A percentile compares a stretch with the other conserved stretches of the same genome.
Conservation (phyloP, 2,888 invertebrate genomes). For the Busseola fusca region DNA sequence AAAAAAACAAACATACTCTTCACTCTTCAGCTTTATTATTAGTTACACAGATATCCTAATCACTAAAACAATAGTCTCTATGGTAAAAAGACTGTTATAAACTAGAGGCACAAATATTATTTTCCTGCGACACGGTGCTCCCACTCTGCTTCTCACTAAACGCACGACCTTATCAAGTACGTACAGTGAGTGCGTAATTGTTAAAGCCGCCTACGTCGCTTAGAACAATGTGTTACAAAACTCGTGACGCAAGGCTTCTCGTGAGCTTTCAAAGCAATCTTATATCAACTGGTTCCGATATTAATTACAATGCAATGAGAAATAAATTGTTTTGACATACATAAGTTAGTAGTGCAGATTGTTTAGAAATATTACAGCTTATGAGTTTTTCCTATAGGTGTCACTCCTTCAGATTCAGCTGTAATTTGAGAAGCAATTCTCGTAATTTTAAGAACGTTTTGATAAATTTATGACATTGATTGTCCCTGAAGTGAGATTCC, state of each 20-base stretch:
- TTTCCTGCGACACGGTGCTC: neutral
- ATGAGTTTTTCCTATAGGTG: too few relatives aligned
- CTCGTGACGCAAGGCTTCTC: slow-evolving; percentile 61
- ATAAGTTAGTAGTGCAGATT: neutral
- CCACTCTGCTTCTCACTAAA: slow-evolving; percentile 10
- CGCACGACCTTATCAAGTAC: slow-evolving; percentile 10
- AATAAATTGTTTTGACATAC: neutral
- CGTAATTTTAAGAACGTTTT: too few relatives aligned
- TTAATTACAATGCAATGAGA: slow-evolving; percentile 6
- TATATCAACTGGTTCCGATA: slow-evolving; percentile 13
- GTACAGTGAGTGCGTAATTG: slow-evolving; percentile 46
- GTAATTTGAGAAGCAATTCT: too few relatives aligned
- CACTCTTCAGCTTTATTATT: neutral
- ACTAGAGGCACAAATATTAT: neutral
- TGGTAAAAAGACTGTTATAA: neutral
- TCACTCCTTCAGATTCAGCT: too few relatives aligned
- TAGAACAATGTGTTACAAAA: slow-evolving; percentile 67
- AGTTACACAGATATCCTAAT: neutral
- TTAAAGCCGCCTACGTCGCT: slow-evolving; percentile 49
- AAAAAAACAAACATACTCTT: neutral
- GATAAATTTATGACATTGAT: too few relatives aligned
- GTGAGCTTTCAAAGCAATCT: slow-evolving; percentile 52
- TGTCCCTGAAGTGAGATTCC: too few relatives aligned
- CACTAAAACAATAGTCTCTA: neutral
- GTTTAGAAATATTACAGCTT: neutral